Evolutionary conservation across 2,113 vertebrate species (phyloP).

Genomic region (Setophaga coronata): DNA sequence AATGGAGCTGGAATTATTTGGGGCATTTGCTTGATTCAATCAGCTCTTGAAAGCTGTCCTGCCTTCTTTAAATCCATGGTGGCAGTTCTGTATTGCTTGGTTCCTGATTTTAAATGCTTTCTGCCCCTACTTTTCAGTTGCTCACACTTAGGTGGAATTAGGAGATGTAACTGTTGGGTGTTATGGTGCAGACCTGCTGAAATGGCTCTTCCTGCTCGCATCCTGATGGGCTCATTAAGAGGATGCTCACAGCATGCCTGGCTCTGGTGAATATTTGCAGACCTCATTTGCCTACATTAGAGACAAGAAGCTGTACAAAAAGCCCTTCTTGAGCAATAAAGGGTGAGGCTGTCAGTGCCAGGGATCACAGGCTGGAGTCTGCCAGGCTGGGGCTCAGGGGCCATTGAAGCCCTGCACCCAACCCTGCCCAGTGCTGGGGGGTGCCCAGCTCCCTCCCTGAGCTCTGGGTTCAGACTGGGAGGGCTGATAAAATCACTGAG

Average conservation of each 20-base stretch:
- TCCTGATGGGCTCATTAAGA: constrained; percentile 79
- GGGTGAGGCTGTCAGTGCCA: constrained; percentile 52
- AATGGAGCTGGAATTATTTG: background rate
- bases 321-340: constrained; percentile 60
- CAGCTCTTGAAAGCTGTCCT: constrained; percentile 41
- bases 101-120: constrained; percentile 68
- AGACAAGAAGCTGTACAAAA: constrained; percentile 66
- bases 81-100: background rate
- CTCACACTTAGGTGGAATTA: constrained; percentile 77
- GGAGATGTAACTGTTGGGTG: constrained; percentile 70
- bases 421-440: background rate
- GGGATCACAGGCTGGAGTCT: constrained; percentile 55
- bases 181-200: constrained; percentile 70
- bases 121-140: constrained; percentile 43
- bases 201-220: constrained; percentile 72
- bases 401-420: background rate
- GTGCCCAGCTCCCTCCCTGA: background rate
- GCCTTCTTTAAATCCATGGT: constrained; percentile 43
- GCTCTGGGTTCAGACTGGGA: background rate
- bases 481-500: background rate
- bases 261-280: constrained; percentile 76
- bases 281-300: constrained; percentile 83
- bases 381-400: constrained; percentile 4
- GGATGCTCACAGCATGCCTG: constrained; percentile 75
- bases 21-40: background rate